phyloP scores from a whole-genome alignment of 2,797 vertebrate species.

The Microcaecilia unicolor region DNA sequence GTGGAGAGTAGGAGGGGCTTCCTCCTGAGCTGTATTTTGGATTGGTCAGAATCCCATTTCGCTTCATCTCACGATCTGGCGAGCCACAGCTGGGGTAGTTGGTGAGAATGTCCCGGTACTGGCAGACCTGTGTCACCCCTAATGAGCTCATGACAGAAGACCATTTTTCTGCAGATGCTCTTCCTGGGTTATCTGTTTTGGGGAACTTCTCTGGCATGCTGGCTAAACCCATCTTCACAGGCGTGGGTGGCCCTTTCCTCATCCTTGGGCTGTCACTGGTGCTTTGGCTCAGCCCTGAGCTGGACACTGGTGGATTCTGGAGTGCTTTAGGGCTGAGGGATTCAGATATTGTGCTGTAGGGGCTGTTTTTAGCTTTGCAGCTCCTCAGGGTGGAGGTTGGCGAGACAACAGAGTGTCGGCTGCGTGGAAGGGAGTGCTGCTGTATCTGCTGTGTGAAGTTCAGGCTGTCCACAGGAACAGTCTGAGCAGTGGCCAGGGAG shows the following conservation, averaged over 20 bases:
- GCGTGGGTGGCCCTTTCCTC: no score
- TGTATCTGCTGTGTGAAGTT: constrained; percentile 68
- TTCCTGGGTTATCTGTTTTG: not conserved
- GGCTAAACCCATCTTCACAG: not conserved
- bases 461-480: constrained; percentile 61
- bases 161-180: constrained; percentile 40
- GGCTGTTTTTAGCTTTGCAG: constrained; percentile 39
- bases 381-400: constrained; percentile 38
- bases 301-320: not conserved
- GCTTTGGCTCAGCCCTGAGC: not conserved
- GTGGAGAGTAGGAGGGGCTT: not conserved
- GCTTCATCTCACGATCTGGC: not conserved
- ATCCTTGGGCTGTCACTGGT: constrained; percentile 27
- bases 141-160: constrained; percentile 58
- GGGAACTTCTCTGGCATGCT: constrained; percentile 12
- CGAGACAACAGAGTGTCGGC: constrained; percentile 51
- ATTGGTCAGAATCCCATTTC: constrained; percentile 3
- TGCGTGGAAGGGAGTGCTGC: constrained; percentile 65
- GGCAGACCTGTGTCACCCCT: constrained; percentile 60
- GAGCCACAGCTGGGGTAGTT: not conserved
- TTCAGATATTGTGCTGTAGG: constrained; percentile 32
- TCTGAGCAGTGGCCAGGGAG: constrained; percentile 61
- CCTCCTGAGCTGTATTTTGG: not conserved
- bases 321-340: constrained; percentile 15
- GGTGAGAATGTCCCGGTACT: not conserved